Base-by-base conservation (phyloP, 2,888 invertebrate genomes). In the Hydroisotoma schaefferi region DNA sequence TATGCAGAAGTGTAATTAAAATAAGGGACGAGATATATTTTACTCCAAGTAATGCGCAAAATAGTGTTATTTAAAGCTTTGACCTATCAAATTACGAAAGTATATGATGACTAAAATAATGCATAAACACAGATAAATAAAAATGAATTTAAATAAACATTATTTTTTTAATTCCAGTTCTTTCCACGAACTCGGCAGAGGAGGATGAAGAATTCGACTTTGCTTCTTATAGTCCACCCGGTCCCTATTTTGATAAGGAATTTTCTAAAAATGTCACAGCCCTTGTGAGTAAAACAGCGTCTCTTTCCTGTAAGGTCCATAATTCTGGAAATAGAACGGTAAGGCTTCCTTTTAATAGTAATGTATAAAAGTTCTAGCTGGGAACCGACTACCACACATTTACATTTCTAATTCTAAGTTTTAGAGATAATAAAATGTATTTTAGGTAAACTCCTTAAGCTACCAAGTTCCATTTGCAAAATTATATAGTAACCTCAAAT, bases 301-400 rank as follows among this genome's bases (percentile, higher is more conserved):
- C 88, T 79, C 83, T 89, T 73, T 87, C 85, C 76, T 88, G 89
- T 78, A 82, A 87, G 68, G 88, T 88, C 65, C 82, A 87, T 73
- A 87, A 87, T 81, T 81, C 88, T 70, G 88, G 87, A 63, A 88
- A 89, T 78, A 85, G 87, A 84, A 88, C 89, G 82, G 88, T 88
- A 76, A 84, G 86, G 40, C 49, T 29, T 38, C n/a, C n/a, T n/a
- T n/a, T n/a, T n/a, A n/a, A n/a, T n/a, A n/a, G n/a, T n/a, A n/a
- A n/a, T n/a, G n/a, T n/a, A n/a, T n/a, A n/a, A n/a, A n/a, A n/a
- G n/a, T n/a, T n/a, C n/a, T n/a, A n/a, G n/a, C n/a, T n/a, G n/a
- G n/a, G n/a, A n/a, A n/a, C n/a, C n/a, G n/a, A n/a, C n/a, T n/a
- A n/a, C n/a, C n/a, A n/a, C n/a, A n/a, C n/a, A n/a, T n/a, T n/a